Evolutionary conservation across 2,113 vertebrate species (phyloP).

Genomic region (Uropsilus gracilis): DNA sequence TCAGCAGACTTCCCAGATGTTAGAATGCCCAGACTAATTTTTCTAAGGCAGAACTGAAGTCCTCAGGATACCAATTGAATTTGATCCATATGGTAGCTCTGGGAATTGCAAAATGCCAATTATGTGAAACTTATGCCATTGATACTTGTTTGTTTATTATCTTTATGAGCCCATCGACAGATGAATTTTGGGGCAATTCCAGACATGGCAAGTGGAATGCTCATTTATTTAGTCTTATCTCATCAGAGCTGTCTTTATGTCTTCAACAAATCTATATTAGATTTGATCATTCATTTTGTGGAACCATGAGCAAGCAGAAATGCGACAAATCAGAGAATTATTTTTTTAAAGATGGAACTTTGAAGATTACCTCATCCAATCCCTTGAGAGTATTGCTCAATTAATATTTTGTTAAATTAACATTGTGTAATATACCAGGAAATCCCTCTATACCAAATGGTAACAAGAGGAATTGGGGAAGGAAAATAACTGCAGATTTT

Average conservation of each 20-base stretch:
- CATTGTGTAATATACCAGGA: not conserved
- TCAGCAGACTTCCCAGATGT: constrained; percentile 18
- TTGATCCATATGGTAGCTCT: not conserved
- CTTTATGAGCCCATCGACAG: not conserved
- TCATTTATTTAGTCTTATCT: not conserved
- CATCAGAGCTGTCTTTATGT: not conserved
- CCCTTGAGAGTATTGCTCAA: not conserved
- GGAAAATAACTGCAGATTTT: not conserved
- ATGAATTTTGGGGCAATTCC: not conserved
- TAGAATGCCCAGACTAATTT: constrained; percentile 1
- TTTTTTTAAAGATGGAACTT: not conserved
- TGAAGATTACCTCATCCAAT: not conserved
- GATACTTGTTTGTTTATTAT: constrained; percentile 27
- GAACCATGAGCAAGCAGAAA: not conserved
- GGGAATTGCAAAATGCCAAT: constrained; percentile 2
- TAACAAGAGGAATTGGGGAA: not conserved
- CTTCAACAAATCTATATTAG: not conserved
- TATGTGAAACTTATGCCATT: not conserved
- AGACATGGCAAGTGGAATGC: not conserved
- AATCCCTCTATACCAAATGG: not conserved
- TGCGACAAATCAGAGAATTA: not conserved
- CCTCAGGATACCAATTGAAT: not conserved
- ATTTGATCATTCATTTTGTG: not conserved
- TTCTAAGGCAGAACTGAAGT: not conserved
- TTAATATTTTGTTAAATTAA: not conserved